Conservation (phyloP, 2,113 vertebrate species). For the Edolisoma coerulescens region DNA sequence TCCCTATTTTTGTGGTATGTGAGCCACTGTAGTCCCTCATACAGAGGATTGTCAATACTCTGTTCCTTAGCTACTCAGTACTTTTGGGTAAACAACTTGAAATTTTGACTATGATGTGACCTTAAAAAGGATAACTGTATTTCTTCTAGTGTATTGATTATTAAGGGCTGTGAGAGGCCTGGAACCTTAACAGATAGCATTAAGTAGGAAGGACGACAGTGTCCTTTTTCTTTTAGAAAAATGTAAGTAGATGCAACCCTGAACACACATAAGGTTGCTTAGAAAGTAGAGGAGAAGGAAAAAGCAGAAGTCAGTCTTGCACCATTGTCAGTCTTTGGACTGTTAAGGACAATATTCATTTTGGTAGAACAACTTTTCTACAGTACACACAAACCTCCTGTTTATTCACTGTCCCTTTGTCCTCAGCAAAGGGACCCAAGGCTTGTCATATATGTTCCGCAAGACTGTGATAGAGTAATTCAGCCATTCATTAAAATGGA, state of each 20-base stretch:
- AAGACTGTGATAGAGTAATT: background rate
- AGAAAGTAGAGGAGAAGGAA: background rate
- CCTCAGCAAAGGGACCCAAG: background rate
- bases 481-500: background rate
- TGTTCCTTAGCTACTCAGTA: background rate
- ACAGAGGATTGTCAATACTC: background rate
- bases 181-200: background rate
- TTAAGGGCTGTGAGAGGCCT: background rate
- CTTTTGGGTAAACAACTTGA: background rate
- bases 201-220: background rate
- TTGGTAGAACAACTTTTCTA: background rate
- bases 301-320: background rate
- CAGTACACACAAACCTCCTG: background rate
- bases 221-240: background rate
- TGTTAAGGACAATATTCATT: background rate
- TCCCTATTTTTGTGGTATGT: background rate
- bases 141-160: background rate
- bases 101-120: background rate
- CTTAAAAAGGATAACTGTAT: background rate
- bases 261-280: background rate
- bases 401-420: background rate
- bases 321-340: background rate
- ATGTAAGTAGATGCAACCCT: background rate
- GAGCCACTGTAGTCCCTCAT: background rate
- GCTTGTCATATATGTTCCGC: background rate